A percentile compares a stretch with the other conserved stretches of the same genome.
phyloP scores from a whole-genome alignment of 2,797 vertebrate species.

The Clangula hyemalis region DNA sequence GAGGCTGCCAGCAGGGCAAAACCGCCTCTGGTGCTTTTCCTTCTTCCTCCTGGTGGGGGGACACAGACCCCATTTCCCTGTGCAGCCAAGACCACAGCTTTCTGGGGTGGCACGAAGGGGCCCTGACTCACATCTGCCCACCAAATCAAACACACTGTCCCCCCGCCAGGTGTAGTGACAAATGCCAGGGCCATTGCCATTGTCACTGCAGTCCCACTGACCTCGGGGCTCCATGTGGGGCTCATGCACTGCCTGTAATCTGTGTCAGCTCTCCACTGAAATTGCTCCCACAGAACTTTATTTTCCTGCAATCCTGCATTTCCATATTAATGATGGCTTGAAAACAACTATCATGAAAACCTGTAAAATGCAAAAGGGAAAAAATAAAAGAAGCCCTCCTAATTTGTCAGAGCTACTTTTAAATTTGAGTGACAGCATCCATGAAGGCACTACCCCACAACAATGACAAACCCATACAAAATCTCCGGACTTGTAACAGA shows the following conservation, averaged over 20 bases:
- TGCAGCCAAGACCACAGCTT: neutral
- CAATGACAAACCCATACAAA: neutral
- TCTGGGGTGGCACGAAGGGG: neutral
- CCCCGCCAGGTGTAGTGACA: fast-evolving
- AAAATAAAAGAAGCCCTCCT: neutral
- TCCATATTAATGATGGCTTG: neutral
- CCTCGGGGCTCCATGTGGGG: fast-evolving
- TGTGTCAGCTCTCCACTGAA: neutral
- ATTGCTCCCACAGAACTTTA: neutral
- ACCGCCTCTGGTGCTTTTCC: neutral
- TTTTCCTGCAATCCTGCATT: neutral
- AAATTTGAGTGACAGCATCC: neutral
- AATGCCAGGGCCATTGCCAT: fast-evolving
- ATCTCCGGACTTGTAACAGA: neutral
- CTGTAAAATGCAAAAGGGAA: neutral
- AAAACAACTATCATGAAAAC: neutral
- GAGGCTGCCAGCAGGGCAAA: neutral
- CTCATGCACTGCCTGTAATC: neutral
- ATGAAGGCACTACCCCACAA: neutral
- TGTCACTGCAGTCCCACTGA: neutral
- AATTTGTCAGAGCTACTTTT: neutral
- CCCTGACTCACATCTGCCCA: fast-evolving
- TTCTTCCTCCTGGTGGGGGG: neutral
- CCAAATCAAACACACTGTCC: fast-evolving
- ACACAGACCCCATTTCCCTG: neutral